Conservation (phyloP, 2,797 vertebrate genomes). For the Acanthopagrus latus region DNA sequence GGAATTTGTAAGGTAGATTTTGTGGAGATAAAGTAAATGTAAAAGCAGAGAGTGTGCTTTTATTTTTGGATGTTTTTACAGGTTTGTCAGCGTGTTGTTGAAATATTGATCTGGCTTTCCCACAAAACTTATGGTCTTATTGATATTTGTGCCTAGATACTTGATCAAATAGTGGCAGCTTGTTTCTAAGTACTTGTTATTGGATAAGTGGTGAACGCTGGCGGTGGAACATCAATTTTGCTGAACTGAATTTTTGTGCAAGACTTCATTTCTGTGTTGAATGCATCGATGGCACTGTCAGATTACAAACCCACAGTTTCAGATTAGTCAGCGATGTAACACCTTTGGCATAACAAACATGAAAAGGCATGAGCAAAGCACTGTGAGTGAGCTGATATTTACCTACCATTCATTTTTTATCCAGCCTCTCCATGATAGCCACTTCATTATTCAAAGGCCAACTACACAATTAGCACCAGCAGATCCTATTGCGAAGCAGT, state of each 20-base stretch:
- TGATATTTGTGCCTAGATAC: constrained; percentile 25
- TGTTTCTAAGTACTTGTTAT: constrained; percentile 24
- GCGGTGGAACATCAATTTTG: constrained; percentile 11
- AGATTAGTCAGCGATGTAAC: constrained; percentile 23
- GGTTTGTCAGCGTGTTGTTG: constrained; percentile 9
- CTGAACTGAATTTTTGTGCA: constrained; percentile 3
- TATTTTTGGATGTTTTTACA: constrained; percentile 11
- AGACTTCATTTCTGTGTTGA: constrained; percentile 8
- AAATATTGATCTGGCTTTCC: constrained; percentile 38
- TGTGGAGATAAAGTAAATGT: background rate
- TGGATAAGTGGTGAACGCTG: constrained; percentile 26
- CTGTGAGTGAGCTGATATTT: constrained; percentile 52
- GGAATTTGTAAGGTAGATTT: background rate
- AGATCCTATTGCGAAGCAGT: constrained; percentile 56
- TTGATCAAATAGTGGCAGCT: constrained; percentile 13
- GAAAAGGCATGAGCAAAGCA: constrained; percentile 22
- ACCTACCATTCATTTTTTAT: constrained; percentile 55
- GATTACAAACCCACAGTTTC: constrained; percentile 1
- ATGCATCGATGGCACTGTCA: background rate
- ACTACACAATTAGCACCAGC: constrained; percentile 69
- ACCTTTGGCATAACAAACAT: constrained; percentile 20
- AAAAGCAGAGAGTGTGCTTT: background rate
- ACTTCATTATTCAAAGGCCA: constrained; percentile 79
- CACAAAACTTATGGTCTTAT: constrained; percentile 16
- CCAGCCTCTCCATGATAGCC: constrained; percentile 42